Evolutionary conservation across 2,797 vertebrate species (phyloP), one percentile per base, ranked within the genome.

Genomic region (Poecile montanus): DNA sequence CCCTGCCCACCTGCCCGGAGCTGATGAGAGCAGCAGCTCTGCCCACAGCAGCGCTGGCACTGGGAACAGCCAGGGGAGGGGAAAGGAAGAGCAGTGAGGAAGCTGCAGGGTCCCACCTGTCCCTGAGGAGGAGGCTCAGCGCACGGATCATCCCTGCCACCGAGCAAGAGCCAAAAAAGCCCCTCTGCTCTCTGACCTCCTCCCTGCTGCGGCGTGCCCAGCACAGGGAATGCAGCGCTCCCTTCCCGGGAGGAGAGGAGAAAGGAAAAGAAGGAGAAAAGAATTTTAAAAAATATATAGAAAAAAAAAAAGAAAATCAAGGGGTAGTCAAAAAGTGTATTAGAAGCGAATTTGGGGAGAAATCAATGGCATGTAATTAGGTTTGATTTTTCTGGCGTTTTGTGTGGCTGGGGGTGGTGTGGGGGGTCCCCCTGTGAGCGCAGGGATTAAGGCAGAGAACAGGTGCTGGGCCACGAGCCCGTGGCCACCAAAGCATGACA

Each of bases 401-500:
- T 74, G 79, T 91, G 88, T 72, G 91, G 79, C 86, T 88, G 86
- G 82, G 89, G 85, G 94, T 93, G 89, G 85, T 38, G 38, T 78
- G 54, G 26, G 26, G 72, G 34, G 91, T 91, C 88, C 73, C 78
- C 50, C 23, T 77, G 16, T 11, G 51, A 45, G 40, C 29, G 1
- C 73, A 73, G 91, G 88, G 94, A 94, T 94, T 92, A 86, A 27
- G 72, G 40, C 17, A 11, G 57, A n/a, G 75, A 92, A 75, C 86
- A 92, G 92, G 93, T 61, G 67, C 95, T 47, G 53, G 94, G 93
- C 97, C 96, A 92, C 27, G 27, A 97, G 93, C 94, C 85, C 38
- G 89, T 97, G 97, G 94, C 97, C 95, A 97, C 94, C 84, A 97
- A 96, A 96, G 67, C 94, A 95, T 96, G 97, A 97, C 97, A 97